Evolutionary conservation across 2,797 vertebrate species (phyloP), one percentile per base, ranked within the genome.

Genomic region (Phalloptychus januarius): DNA sequence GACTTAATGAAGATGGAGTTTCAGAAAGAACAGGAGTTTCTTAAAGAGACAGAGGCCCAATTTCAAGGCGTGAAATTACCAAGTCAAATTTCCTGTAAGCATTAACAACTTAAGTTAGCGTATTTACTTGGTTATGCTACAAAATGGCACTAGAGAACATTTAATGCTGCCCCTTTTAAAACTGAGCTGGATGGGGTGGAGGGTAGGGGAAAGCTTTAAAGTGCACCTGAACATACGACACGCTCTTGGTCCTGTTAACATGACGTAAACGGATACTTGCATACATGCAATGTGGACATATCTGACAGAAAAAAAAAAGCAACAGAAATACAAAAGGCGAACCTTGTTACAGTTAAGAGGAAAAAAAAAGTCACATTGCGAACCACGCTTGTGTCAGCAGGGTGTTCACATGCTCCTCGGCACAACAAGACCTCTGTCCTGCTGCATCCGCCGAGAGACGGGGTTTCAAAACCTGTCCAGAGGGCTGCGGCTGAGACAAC

Each of bases 321-420:
- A 44, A 45, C 2, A 12, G 12, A 45, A 25, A 50, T n/a, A 23
- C 50, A 52, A 52, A 52, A 52, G 79, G 61, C 72, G 61, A 71
- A 86, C 89, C 85, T 83, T 86, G 80, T 86, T 91, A 92, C 91
- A 82, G 88, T 91, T 88, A 85, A 7, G 7, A 50, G 23, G 3
- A 20, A 20, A 48, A 20, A 46, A 6, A 73, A 40, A 90, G 92
- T 93, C 92, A 94, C 89, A 92, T 89, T 93, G 90, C 88, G 85
- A 78, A 70, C 90, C 89, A 76, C 90, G 54, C 82, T 87, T 52
- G 11, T 88, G 94, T 95, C 94, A 95, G 92, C 93, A 90, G 87
- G 91, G 93, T 74, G 52, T 94, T 94, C 94, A 95, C 93, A 95
- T 95, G 94, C 86, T 95, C 87, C 81, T 79, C 81, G 10, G 78